Conservation (phyloP, 2,888 invertebrate genomes). For the Anoplius nigerrimus region DNA sequence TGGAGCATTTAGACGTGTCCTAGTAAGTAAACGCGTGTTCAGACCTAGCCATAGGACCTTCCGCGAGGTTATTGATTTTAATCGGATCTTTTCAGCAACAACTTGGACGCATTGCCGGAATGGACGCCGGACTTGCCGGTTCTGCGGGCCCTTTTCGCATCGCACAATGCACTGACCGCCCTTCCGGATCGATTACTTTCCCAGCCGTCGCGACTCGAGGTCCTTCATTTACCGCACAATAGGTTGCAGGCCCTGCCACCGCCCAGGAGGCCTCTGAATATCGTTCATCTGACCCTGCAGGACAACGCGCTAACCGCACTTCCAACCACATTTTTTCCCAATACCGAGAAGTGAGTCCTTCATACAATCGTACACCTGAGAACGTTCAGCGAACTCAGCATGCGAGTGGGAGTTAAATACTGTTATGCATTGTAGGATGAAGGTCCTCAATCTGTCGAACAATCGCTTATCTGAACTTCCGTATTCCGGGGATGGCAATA, state of each 20-base stretch:
- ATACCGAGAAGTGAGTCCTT: conserved; percentile 75
- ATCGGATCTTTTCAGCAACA: conserved; percentile 81
- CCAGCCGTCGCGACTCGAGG: conserved; percentile 84
- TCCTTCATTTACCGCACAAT: conserved; percentile 86
- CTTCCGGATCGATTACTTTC: conserved; percentile 86
- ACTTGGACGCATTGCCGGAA: conserved; percentile 83
- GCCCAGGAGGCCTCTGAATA: conserved; percentile 83
- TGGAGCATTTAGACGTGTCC: conserved; percentile 87
- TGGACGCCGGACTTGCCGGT: conserved; percentile 86
- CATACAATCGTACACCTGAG: too few relatives aligned
- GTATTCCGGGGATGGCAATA: conserved; percentile 76
- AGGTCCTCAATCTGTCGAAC: conserved; percentile 86
- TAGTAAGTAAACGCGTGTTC: conserved; percentile 75
- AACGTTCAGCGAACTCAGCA: too few relatives aligned
- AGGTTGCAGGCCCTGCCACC: conserved; percentile 84
- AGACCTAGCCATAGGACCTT: background rate
- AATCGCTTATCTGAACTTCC: conserved; percentile 85
- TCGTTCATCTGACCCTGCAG: conserved; percentile 82
- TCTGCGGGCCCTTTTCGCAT: conserved; percentile 84
- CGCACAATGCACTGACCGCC: conserved; percentile 83
- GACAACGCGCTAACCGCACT: conserved; percentile 86
- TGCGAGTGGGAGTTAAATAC: too few relatives aligned
- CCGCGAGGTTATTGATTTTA: too few relatives aligned
- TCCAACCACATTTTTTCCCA: conserved; percentile 85
- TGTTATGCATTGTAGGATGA: conserved; percentile 75